Conservation (phyloP, 2,888 invertebrate genomes). For the Flexamia atlantica region DNA sequence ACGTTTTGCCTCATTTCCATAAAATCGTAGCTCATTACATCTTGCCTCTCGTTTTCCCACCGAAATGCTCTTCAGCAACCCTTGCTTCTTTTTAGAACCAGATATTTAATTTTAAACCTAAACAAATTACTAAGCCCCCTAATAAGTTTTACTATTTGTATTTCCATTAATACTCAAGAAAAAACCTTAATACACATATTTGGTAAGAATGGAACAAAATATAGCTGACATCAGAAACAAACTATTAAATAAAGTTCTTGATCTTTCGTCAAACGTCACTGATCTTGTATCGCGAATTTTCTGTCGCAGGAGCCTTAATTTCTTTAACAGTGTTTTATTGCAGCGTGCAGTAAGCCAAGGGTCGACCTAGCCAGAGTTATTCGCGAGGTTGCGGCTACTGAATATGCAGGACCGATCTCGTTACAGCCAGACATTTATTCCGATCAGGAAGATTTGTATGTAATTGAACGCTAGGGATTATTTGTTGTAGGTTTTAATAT, state of each 20-base stretch:
- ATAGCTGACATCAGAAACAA: too few species aligned
- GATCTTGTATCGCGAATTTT: background rate
- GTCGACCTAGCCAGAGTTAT: background rate
- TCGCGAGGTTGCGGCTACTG: background rate
- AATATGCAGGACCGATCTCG: background rate
- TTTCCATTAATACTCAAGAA: too few species aligned
- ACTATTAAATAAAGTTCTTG: too few species aligned
- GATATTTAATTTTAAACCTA: too few species aligned
- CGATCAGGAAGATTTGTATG: background rate
- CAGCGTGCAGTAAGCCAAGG: background rate
- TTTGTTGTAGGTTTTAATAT: background rate
- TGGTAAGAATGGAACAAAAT: too few species aligned
- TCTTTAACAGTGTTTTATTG: constrained; percentile 8
- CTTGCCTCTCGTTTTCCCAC: too few species aligned
- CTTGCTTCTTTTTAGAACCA: background rate
- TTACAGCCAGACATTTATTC: background rate
- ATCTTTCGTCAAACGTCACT: background rate
- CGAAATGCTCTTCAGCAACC: background rate
- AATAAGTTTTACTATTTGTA: too few species aligned
- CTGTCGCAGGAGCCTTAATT: background rate
- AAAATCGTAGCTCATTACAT: too few species aligned
- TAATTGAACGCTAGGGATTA: background rate
- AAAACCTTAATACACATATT: too few species aligned
- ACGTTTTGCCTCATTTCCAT: too few species aligned
- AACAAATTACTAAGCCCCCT: too few species aligned